phyloP scores from a whole-genome alignment of 2,113 vertebrate genomes.

The Pluvialis apricaria region DNA sequence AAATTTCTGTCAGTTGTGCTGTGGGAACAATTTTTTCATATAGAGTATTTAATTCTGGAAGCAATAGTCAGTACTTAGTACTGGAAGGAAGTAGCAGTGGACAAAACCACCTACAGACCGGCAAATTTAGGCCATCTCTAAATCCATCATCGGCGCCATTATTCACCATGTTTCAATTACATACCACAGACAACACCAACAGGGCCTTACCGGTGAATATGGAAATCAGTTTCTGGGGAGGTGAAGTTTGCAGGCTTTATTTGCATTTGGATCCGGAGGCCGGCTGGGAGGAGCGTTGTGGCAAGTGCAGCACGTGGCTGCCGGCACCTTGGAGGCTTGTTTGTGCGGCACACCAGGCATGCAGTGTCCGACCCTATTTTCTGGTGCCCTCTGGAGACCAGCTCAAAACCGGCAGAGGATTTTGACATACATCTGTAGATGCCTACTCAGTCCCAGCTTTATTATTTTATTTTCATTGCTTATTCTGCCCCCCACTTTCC shows the following conservation, averaged over 20 bases:
- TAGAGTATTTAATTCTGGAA: slow-evolving; percentile 34
- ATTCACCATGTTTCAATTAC: not conserved
- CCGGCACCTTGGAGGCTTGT: fast-evolving
- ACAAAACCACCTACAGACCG: slow-evolving; percentile 15
- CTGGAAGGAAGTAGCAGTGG: slow-evolving; percentile 16
- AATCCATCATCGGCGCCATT: not conserved
- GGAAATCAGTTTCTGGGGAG: not conserved
- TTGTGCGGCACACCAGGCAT: not conserved
- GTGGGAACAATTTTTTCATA: slow-evolving; percentile 26
- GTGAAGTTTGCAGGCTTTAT: not conserved
- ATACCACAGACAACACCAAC: not conserved
- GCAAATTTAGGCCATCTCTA: slow-evolving; percentile 23
- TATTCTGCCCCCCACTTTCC: not conserved
- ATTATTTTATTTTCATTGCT: not conserved
- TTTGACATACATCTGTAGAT: not conserved
- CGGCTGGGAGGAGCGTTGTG: not conserved
- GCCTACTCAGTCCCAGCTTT: not conserved
- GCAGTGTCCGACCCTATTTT: not conserved
- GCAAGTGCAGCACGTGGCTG: fast-evolving
- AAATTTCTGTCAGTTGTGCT: slow-evolving; percentile 39
- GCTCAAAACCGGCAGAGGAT: not conserved
- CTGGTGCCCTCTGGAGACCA: not conserved
- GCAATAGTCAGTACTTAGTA: slow-evolving; percentile 5
- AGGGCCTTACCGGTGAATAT: not conserved
- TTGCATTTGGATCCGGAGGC: not conserved